These are phyloP conservation scores for Ophion slaviceki DNA, from an alignment of 2,888 invertebrate genomes.

Conservation along the genomic window DNA sequence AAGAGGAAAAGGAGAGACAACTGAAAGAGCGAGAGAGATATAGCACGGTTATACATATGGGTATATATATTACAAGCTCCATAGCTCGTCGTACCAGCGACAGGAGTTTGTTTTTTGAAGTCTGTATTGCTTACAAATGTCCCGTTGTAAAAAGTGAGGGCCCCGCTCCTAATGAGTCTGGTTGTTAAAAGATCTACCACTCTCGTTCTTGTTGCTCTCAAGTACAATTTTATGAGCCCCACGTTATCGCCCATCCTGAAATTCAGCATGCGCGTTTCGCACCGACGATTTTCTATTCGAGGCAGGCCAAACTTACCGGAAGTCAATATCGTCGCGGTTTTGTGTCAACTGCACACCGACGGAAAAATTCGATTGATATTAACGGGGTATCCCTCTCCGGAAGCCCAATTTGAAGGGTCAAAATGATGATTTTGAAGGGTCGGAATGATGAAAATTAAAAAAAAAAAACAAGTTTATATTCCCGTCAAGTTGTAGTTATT, in stretches of 20 bases:
- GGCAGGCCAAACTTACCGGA: background rate
- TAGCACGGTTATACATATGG: constrained; percentile 15
- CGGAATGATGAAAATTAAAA: too few relatives aligned
- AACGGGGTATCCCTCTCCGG: too few relatives aligned
- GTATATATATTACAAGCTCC: constrained; percentile 17
- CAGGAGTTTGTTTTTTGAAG: constrained; percentile 79
- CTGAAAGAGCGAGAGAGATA: constrained; percentile 13
- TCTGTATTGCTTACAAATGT: constrained; percentile 84
- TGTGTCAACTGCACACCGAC: too few relatives aligned
- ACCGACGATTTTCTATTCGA: background rate
- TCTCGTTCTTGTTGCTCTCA: constrained; percentile 55
- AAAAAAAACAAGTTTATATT: too few relatives aligned
- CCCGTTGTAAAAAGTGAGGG: constrained; percentile 80
- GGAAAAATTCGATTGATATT: too few relatives aligned
- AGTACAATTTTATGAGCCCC: constrained; percentile 32
- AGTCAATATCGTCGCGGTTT: background rate
- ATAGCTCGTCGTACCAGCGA: constrained; percentile 67
- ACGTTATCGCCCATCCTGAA: background rate
- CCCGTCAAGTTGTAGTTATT: too few relatives aligned
- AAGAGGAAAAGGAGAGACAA: background rate
- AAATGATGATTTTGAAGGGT: too few relatives aligned
- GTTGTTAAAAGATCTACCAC: constrained; percentile 81
- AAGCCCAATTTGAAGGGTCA: too few relatives aligned
- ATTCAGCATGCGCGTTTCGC: constrained; percentile 5
- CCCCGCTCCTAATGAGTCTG: constrained; percentile 82